Conservation (phyloP, 2,797 vertebrate genomes). For the Microctenopoma lineatum region DNA sequence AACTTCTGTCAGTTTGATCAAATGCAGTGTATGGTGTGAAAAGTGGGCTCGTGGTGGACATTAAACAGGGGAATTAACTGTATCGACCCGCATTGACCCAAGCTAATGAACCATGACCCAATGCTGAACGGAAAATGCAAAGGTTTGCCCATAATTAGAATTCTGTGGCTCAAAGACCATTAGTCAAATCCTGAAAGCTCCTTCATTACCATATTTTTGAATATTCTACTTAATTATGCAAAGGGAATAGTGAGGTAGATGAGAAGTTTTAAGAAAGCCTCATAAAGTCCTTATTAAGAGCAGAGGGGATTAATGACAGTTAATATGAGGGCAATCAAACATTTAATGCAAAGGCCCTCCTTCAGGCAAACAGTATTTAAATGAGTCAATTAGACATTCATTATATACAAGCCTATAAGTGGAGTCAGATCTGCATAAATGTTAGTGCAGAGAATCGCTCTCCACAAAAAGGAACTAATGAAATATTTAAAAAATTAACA, state of each 20-base stretch:
- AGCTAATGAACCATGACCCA: slow-evolving; percentile 64
- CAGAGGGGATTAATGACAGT: slow-evolving; percentile 99
- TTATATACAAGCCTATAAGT: slow-evolving; percentile 91
- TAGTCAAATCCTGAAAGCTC: slow-evolving; percentile 93
- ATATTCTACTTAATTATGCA: slow-evolving; percentile 99
- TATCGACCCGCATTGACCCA: slow-evolving; percentile 66
- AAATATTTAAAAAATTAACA: slow-evolving; percentile 89
- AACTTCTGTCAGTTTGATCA: slow-evolving; percentile 17
- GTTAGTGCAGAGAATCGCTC: slow-evolving; percentile 80
- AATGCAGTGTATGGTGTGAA: slow-evolving; percentile 1
- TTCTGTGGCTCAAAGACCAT: slow-evolving; percentile 94
- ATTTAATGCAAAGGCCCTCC: slow-evolving; percentile 97
- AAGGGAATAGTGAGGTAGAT: slow-evolving; percentile 91
- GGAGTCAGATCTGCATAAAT: slow-evolving; percentile 79
- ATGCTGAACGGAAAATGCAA: slow-evolving; percentile 82
- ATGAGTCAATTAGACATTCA: slow-evolving; percentile 99
- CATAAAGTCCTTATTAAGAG: slow-evolving; percentile 99
- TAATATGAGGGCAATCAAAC: slow-evolving; percentile 99
- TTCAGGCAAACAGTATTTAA: slow-evolving; percentile 99
- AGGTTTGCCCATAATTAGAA: slow-evolving; percentile 91
- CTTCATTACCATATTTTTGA: slow-evolving; percentile 99
- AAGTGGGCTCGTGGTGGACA: slow-evolving; percentile 18
- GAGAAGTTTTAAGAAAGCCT: slow-evolving; percentile 94
- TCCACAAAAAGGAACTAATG: slow-evolving; percentile 86
- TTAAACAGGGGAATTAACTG: slow-evolving; percentile 61